Base-by-base conservation (phyloP, 53 echinoderm and acorn worm genomes). In the Mesocentrotus franciscanus region DNA sequence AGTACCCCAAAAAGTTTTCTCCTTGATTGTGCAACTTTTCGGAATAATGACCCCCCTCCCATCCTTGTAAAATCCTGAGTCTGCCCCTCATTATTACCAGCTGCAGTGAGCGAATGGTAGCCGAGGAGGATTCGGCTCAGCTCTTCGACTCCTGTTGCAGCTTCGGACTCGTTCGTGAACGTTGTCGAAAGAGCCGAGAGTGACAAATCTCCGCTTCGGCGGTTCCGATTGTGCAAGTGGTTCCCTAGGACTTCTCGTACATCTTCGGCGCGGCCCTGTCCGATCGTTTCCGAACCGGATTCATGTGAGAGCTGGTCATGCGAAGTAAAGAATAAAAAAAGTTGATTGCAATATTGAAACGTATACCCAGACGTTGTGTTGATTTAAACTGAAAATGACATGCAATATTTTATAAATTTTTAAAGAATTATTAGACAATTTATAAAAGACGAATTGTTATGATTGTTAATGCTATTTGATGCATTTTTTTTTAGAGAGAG, bases 91-190 rank as follows among this genome's bases (percentile, higher is more conserved):
- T 78, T 11, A 58, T 90, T 59, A 90, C 90, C 90, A 30, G 60
- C 90, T 27, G 90, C 60, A 27, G 32, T 59, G 29, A 60, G 29
- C 90, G 90, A 90, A 60, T 90, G 90, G 20, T 26, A 24, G 32
- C 33, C 29, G 90, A 90, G 60, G 60, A 90, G 2, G 13, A 90
- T 60, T 27, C 90, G 90, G 60, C 29, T 90, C 4, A 60, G 90
- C 27, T 90, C 60, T 12, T 9, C 29, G 60, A 30, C 22, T 30
- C 60, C 90, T 7, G 90, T 90, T 4, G 15, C 49, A 85, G 85
- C 57, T 29, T 90, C 90, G 11, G 90, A 90, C 14, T 30, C 32
- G 32, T 90, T 90, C 90, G 90, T 60, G 35, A 90, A 90, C 2
- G n/a, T 18, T 7, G 9, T 9, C 36, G 81, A 22, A 81, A 13